Percentiles rank a stretch among this genome's conserved stretches.
Evolutionary conservation across 2,888 invertebrate genomes (phyloP).

Genomic region (Cheilosia urbana): DNA sequence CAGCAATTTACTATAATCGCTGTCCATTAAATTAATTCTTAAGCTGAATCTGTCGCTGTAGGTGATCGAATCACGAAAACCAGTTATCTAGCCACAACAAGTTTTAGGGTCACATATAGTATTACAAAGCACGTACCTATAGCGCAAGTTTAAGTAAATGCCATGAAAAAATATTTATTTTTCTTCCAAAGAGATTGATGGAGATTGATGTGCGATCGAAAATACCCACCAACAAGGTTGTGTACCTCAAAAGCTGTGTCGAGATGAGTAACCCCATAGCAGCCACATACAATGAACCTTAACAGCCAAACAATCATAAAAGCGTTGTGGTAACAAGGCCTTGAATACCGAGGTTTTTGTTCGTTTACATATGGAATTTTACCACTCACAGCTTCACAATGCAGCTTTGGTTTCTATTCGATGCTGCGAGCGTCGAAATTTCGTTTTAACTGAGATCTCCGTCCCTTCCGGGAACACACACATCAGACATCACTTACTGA

Average conservation of each 20-base stretch:
- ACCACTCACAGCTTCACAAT: constrained; percentile 7
- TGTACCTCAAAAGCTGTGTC: constrained; percentile 20
- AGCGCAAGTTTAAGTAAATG: neutral
- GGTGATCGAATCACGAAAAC: constrained; percentile 12
- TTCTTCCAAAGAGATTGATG: neutral
- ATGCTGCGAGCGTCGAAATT: neutral
- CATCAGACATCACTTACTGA: neutral
- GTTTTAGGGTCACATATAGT: constrained; percentile 1
- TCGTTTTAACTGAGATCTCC: constrained; percentile 11
- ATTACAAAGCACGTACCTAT: neutral
- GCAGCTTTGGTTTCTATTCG: constrained; percentile 26
- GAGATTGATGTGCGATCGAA: constrained; percentile 33
- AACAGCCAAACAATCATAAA: constrained; percentile 32
- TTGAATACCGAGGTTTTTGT: neutral
- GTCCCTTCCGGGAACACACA: constrained; percentile 19
- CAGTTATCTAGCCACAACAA: constrained; percentile 2
- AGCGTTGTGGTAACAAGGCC: constrained; percentile 32
- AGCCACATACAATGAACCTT: constrained; percentile 9
- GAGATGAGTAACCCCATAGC: constrained; percentile 28
- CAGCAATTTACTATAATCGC: constrained; percentile 3
- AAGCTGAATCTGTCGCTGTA: neutral
- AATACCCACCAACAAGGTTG: constrained; percentile 23
- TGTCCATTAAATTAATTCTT: neutral
- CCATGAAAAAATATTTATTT: neutral
- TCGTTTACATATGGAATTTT: constrained; percentile 36